These are phyloP conservation scores for Sarcophaga caerulescens DNA, from an alignment of 2,888 invertebrate species.

Conservation along the genomic window DNA sequence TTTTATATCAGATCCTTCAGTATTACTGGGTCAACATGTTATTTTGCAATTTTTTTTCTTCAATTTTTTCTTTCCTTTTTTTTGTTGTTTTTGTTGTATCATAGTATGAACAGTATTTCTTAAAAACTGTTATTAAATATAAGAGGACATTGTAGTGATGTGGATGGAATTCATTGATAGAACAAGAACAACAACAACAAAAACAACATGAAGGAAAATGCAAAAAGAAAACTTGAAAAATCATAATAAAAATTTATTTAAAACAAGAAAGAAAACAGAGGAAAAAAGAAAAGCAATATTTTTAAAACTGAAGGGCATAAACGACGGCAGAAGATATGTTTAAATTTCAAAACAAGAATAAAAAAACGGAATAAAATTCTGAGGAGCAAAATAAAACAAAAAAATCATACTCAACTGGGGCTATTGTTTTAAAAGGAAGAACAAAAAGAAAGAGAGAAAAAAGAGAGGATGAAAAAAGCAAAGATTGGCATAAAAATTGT, in stretches of 20 bases:
- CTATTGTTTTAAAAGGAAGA: slow-evolving; percentile 39
- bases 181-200: neutral
- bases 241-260: slow-evolving; percentile 18
- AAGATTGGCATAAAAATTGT: no score
- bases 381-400: no score
- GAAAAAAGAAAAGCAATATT: slow-evolving; percentile 40
- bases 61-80: slow-evolving; percentile 6
- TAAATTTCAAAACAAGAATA: slow-evolving; percentile 38
- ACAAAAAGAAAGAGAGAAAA: neutral
- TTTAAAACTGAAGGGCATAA: slow-evolving; percentile 58
- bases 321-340: slow-evolving; percentile 30
- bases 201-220: neutral
- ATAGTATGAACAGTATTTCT: no score
- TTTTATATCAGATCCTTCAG: neutral
- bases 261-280: neutral
- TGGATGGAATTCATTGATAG: neutral
- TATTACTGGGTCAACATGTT: slow-evolving; percentile 58
- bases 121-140: slow-evolving; percentile 51
- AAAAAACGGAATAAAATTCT: no score
- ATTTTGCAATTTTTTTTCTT: slow-evolving; percentile 12
- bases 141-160: slow-evolving; percentile 36
- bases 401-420: neutral
- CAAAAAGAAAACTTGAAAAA: slow-evolving; percentile 11
- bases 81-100: slow-evolving; percentile 5
- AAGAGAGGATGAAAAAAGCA: neutral